A percentile compares a stretch with the other conserved stretches of the same genome.
These are phyloP conservation scores for Sinotaia quadrata DNA, from an alignment of 2,888 invertebrate species.

Conservation along the genomic window DNA sequence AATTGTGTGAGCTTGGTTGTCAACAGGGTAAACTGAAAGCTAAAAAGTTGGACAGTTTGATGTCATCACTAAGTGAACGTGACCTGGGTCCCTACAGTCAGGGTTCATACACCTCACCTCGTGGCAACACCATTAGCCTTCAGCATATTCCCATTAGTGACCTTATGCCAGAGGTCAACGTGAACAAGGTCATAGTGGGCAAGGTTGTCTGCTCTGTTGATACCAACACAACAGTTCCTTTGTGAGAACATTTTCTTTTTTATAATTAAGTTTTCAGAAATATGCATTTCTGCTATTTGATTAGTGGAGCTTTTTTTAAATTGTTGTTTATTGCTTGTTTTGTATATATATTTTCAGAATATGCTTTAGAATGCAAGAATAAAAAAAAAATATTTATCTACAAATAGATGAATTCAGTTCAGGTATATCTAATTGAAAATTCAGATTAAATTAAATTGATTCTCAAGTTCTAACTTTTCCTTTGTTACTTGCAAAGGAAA, in stretches of 20 bases:
- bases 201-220: constrained; percentile 81
- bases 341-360: neutral
- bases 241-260: constrained; percentile 5
- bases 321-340: neutral
- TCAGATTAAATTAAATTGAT: no score
- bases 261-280: no score
- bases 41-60: constrained; percentile 80
- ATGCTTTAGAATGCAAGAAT: neutral
- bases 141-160: constrained; percentile 75
- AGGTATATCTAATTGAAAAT: no score
- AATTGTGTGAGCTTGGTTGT: no score
- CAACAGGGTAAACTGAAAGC: constrained; percentile 81
- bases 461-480: no score
- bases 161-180: constrained; percentile 79
- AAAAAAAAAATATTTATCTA: no score
- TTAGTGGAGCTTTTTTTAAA: neutral
- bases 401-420: no score
- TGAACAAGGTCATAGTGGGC: constrained; percentile 80
- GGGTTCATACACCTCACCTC: constrained; percentile 76
- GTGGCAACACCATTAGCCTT: constrained; percentile 75
- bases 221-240: constrained; percentile 30
- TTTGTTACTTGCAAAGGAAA: no score
- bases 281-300: no score
- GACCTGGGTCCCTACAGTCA: constrained; percentile 81
- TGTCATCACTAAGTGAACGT: constrained; percentile 73